These are phyloP conservation scores for Hirtodrosophila duncani DNA, from an alignment of 2,888 invertebrate species.

Conservation along the genomic window DNA sequence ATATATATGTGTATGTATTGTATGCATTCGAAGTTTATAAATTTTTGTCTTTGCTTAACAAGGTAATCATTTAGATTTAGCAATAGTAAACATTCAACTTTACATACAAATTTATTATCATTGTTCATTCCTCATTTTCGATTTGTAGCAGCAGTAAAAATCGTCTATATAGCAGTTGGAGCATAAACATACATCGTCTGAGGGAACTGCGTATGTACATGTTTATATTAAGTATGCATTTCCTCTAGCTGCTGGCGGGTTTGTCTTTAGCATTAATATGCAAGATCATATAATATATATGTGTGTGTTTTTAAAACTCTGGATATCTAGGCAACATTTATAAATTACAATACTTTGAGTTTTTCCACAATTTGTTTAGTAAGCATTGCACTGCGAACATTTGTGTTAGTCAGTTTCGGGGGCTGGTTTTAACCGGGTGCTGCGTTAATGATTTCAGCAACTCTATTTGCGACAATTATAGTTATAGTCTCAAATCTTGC, in stretches of 20 bases:
- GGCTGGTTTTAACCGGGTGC: background rate
- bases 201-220: slow-evolving; percentile 1
- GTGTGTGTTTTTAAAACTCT: slow-evolving; percentile 4
- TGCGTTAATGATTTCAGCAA: background rate
- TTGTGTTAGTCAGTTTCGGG: slow-evolving; percentile 9
- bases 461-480: slow-evolving; percentile 33
- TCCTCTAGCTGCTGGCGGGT: no score
- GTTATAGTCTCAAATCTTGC: slow-evolving; percentile 10
- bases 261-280: slow-evolving; percentile 7
- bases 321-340: slow-evolving; percentile 53
- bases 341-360: slow-evolving; percentile 64
- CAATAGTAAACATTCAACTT: slow-evolving; percentile 48
- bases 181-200: slow-evolving; percentile 7
- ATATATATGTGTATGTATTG: slow-evolving; percentile 39
- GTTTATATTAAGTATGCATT: slow-evolving; percentile 5
- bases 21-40: slow-evolving; percentile 53
- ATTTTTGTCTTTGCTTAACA: slow-evolving; percentile 27
- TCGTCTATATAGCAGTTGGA: slow-evolving; percentile 1
- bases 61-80: slow-evolving; percentile 18
- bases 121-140: slow-evolving; percentile 24
- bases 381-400: slow-evolving; percentile 24
- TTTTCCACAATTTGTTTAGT: slow-evolving; percentile 22
- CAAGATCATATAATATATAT: no score
- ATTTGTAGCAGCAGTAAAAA: slow-evolving; percentile 3
- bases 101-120: slow-evolving; percentile 41